These are phyloP conservation scores for Hassar affinis DNA, from an alignment of 2,113 vertebrate genomes.

Conservation along the genomic window DNA sequence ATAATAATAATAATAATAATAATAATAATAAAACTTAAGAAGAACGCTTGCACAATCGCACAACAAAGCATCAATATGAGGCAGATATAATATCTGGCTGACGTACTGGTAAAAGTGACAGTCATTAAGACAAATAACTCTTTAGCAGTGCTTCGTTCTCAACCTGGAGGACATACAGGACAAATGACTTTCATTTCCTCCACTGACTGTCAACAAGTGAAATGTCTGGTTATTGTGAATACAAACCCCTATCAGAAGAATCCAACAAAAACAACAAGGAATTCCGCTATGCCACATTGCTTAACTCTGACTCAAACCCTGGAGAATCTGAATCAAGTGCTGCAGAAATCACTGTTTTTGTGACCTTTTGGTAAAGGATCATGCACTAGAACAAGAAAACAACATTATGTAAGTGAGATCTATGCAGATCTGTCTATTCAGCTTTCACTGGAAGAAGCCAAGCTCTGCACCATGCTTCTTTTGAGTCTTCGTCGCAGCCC, in stretches of 20 bases:
- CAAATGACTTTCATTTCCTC: not conserved
- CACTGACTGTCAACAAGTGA: not conserved
- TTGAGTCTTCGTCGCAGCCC: not conserved
- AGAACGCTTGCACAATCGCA: no score
- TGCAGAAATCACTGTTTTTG: not conserved
- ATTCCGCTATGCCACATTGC: slow-evolving; percentile 29
- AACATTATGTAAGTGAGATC: slow-evolving; percentile 36
- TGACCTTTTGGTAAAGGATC: slow-evolving; percentile 19
- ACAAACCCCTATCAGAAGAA: slow-evolving; percentile 9
- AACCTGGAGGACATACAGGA: not conserved
- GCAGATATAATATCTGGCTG: not conserved
- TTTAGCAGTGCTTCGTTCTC: not conserved
- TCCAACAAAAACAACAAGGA: slow-evolving; percentile 18
- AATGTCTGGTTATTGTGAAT: slow-evolving; percentile 1
- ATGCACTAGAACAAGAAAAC: slow-evolving; percentile 35
- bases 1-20: no score
- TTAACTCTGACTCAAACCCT: not conserved
- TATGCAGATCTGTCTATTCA: slow-evolving; percentile 18
- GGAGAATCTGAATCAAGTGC: not conserved
- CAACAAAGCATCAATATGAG: not conserved
- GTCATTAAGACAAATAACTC: not conserved
- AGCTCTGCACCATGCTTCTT: not conserved
- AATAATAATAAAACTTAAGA: no score
- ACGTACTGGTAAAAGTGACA: not conserved
- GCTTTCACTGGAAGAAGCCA: slow-evolving; percentile 32